Conservation (phyloP, 2,113 vertebrate genomes). For the Galemys pyrenaicus region DNA sequence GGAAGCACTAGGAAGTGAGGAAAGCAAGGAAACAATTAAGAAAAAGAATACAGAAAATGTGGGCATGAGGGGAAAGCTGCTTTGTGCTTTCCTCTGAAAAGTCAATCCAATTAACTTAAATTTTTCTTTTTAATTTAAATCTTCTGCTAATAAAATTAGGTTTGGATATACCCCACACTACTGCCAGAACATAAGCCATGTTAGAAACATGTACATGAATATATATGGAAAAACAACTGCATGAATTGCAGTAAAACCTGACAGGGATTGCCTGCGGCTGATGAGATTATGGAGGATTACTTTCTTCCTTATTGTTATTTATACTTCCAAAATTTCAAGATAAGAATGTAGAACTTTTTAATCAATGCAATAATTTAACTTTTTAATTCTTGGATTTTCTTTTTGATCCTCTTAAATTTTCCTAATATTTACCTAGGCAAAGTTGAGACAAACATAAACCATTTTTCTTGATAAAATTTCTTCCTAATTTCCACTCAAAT, state of each 20-base stretch:
- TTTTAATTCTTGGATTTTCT: not conserved
- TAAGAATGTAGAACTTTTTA: constrained; percentile 18
- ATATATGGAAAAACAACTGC: not conserved
- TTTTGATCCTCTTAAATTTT: constrained; percentile 20
- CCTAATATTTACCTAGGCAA: constrained; percentile 3
- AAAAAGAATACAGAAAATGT: not conserved
- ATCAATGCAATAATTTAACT: not conserved
- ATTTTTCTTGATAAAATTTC: not conserved
- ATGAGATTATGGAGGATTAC: not conserved
- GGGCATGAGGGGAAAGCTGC: not conserved
- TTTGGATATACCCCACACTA: not conserved
- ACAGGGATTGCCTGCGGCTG: not conserved
- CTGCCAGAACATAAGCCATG: not conserved
- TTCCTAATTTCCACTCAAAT: not conserved
- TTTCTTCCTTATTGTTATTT: not conserved
- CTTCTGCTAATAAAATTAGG: not conserved
- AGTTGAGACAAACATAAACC: not conserved
- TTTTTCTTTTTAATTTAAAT: not conserved
- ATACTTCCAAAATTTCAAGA: not conserved
- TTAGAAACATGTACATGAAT: not conserved
- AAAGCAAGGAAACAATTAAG: not conserved
- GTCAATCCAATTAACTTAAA: not conserved
- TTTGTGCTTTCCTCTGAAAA: not conserved
- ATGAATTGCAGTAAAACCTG: not conserved
- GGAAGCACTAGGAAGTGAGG: not conserved